Evolutionary conservation across 2,113 vertebrate species (phyloP), one percentile per base, ranked within the genome.

Genomic region (Peromyscus californicus): DNA sequence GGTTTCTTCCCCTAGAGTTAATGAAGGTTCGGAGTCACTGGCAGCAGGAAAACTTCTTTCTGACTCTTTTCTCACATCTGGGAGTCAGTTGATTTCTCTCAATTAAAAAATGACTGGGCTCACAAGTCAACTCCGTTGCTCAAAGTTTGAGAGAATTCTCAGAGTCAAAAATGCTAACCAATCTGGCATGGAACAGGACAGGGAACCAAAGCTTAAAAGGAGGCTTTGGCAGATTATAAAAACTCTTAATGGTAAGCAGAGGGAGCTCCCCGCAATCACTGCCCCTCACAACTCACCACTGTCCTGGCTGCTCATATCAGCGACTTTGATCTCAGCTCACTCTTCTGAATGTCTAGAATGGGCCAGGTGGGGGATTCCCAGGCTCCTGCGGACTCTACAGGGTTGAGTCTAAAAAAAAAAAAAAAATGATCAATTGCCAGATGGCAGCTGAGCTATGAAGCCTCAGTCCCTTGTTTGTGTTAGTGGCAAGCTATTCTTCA

Each of bases 191-290:
- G 63, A 69, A 95, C 61, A 97, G 57, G 70, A 97, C 96, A 96
- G 82, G 83, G 63, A 97, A 91, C 31, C 93, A 42, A 36, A 19
- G 10, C 98, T 98, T 94, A 98, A 98, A 98, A 96, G 91, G 91
- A 97, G 51, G 61, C 91, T 85, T 15, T 88, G 96, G 98, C 95
- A 88, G 92, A 95, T 96, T 83, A 90, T 67, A 97, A 89, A 54
- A 96, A 69, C 39, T 39, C 93, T 93, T 94, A 91, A 97, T 86
- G 93, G 89, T 31, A 89, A 95, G 80, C 63, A 96, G 92, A 97
- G 76, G 92, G 87, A 97, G 78, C 75, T 97, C 96, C 91, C 89
- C 80, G n/a, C 48, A 16, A 13, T 72, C 26, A 8, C n/a, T 26
- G 42, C 76, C 29, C 59, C 3, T 4, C 17, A 72, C 74, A 39